phyloP scores from a whole-genome alignment of 35 echinoderm and acorn worm species.

The Stichopus chloronotus region DNA sequence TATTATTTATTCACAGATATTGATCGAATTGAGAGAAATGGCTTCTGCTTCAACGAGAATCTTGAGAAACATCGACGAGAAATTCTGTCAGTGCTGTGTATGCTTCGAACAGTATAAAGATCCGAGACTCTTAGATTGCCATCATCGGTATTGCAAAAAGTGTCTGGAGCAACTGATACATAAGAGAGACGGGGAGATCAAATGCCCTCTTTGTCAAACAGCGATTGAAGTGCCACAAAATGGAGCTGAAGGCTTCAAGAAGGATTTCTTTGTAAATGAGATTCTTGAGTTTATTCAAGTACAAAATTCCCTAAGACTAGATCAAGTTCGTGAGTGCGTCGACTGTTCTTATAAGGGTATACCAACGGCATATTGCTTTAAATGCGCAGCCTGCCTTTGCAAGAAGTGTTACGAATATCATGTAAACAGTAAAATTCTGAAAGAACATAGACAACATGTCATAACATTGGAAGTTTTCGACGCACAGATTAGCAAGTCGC shows the following conservation, averaged over 20 bases:
- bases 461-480: neutral
- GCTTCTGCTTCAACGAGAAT: too few species aligned
- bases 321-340: neutral
- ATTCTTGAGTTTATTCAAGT: conserved; percentile 8
- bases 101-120: neutral
- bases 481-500: neutral
- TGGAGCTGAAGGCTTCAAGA: neutral
- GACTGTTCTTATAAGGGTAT: neutral
- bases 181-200: neutral
- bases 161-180: neutral
- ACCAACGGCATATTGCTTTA: conserved; percentile 1
- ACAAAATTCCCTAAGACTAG: neutral
- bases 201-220: neutral
- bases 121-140: neutral
- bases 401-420: neutral
- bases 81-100: conserved; percentile 5
- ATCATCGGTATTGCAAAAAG: neutral
- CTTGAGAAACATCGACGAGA: neutral
- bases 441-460: neutral
- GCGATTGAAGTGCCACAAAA: neutral
- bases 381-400: neutral
- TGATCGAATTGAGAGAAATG: too few species aligned
- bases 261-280: neutral
- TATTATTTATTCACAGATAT: too few species aligned
- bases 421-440: neutral